Evolutionary conservation across 2,113 vertebrate species (phyloP), one percentile per base, ranked within the genome.

Genomic region (Cairina moschata): DNA sequence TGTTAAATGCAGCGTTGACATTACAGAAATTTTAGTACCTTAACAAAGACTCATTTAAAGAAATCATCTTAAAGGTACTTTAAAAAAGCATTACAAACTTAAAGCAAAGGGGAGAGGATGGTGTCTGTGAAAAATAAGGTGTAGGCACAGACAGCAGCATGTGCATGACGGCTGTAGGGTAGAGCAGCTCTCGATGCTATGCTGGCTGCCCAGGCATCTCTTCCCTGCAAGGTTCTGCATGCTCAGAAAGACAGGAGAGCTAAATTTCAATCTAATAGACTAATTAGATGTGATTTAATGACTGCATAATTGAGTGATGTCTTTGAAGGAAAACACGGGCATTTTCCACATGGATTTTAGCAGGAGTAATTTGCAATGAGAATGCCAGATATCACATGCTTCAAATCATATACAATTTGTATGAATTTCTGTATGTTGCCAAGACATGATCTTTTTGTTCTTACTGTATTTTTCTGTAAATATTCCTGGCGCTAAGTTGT

Each of bases 401-500:
- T 98, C 93, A 95, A 94, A 95, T 96, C 96, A 83, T 93, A 96
- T 76, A 91, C 96, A 59, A 76, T 97, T 96, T 97, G 92, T 97
- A 96, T 97, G 96, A 92, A 95, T 86, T 96, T 96, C 96, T 82
- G 88, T 98, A 97, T 97, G 97, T 98, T 98, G 98, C 97, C 98
- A 98, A 98, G 97, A 97, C 84, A 96, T 93, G 97, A 96, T 97
- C 96, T 88, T 97, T 97, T 98, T 98, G 98, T 97, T 96, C 95
- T 95, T 98, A 96, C 1, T 98, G 98, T 98, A 98, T 97, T 98
- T 96, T 98, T 98, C 97, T 99, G 98, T 99, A 99, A 98, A 99
- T 99, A 98, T 97, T 98, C 97, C 97, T 96, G 97, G 97, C 98
- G 55, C 97, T 97, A 94, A 98, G 96, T 97, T 99, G 99, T 99